Percentiles rank a stretch among this genome's conserved stretches.
phyloP scores from a whole-genome alignment of 1,140 invertebrate genomes.

The Tetraneura akinire region DNA sequence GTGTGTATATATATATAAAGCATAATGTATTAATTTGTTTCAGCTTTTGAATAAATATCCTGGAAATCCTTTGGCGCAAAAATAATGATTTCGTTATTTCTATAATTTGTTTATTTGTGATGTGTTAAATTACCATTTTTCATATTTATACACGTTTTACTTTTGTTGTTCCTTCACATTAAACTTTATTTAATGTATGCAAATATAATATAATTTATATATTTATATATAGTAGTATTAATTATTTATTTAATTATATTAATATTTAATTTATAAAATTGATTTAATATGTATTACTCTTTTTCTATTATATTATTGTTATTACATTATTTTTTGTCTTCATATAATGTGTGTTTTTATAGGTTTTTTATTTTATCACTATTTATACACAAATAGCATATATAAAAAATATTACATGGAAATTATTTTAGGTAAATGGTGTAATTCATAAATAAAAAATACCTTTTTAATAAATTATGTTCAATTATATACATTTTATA shows the following conservation, averaged over 20 bases:
- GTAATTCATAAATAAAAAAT: no score
- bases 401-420: no score
- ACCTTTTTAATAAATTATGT: no score
- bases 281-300: not conserved
- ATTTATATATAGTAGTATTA: no score
- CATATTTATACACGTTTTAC: not conserved
- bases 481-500: no score
- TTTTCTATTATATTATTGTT: not conserved
- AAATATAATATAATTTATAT: constrained; percentile 42
- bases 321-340: not conserved
- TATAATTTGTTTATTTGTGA: not conserved
- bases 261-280: not conserved
- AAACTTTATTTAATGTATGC: constrained; percentile 13
- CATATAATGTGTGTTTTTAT: no score
- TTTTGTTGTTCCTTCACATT: constrained; percentile 25
- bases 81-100: constrained; percentile 12
- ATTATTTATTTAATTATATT: not conserved
- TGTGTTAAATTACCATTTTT: not conserved
- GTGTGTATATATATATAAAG: not conserved
- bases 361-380: no score
- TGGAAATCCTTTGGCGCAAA: constrained; percentile 15
- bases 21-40: constrained; percentile 2
- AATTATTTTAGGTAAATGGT: no score
- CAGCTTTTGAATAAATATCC: constrained; percentile 43
- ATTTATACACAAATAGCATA: no score